Base-by-base conservation (phyloP, 2,797 vertebrate genomes). In the Pagetopsis macropterus region DNA sequence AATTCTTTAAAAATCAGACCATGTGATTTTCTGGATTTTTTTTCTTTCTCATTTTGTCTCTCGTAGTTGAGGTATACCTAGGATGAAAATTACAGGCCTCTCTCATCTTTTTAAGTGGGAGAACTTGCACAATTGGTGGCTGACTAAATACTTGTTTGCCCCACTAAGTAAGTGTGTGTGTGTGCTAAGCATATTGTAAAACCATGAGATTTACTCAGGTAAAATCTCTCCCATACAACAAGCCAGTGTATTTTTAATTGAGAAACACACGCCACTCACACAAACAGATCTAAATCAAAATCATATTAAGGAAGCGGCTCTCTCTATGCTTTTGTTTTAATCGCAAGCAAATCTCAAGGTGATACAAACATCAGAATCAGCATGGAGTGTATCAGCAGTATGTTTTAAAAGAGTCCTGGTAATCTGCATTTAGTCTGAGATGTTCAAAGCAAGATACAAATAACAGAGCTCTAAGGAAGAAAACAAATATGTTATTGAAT, bases 181-280 rank as follows among this genome's bases (percentile, higher is more conserved):
- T 50, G 33, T 58, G 1, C 2, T 27, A 19, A 54, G 58, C 13
- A 19, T 59, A 5, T 27, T 54, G 31, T 17, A 5, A 37, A 55
- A 9, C 40, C 21, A 15, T 15, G 13, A 71, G 46, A 74, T 49
- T 40, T 65, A 51, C 1, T 40, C 7, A 45, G 43, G 61, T 11
- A 55, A 3, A 67, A 3, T 56, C 21, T 48, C 14, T 57, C 23
- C 48, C 1, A 3, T 19, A 21, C 8, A 63, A 63, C 16, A n/a
- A 49, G 13, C 7, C 9, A 37, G 21, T 49, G 49, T 43, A 56
- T 63, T 50, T 57, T 50, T 67, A 15, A 54, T 56, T 75, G 16
- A 52, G 19, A 37, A 31, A 14, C 16, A 15, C 27, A 15, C 9
- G 64, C 23, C 17, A 56, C n/a, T n/a, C 19, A 41, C 15, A 16